Evolutionary conservation across 2,113 vertebrate species (phyloP).

Genomic region (Phaethornis superciliosus): DNA sequence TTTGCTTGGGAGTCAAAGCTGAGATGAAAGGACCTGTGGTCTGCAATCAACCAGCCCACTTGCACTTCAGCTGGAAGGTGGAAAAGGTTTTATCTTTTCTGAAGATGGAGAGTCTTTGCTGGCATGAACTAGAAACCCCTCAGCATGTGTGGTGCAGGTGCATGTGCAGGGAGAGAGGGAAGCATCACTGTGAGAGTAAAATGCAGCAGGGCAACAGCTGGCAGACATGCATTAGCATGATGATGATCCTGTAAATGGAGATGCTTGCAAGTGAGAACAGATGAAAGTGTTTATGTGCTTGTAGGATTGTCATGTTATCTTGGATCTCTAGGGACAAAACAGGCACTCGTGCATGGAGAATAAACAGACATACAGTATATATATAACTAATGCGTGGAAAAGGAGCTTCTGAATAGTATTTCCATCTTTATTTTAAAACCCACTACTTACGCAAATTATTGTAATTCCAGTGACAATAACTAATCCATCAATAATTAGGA

Average conservation of each 20-base stretch:
- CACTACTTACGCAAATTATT: conserved; percentile 60
- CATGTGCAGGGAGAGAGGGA: not conserved
- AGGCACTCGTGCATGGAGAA: conserved; percentile 36
- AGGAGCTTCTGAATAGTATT: conserved; percentile 16
- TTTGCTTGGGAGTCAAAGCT: not conserved
- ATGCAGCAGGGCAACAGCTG: not conserved
- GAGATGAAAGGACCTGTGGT: not conserved
- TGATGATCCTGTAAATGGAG: not conserved
- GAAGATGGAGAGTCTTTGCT: not conserved
- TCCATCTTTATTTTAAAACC: conserved; percentile 47
- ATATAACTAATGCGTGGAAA: conserved; percentile 44
- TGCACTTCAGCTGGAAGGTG: not conserved
- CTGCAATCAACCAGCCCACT: not conserved
- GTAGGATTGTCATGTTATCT: conserved; percentile 1
- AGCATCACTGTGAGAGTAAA: rapidly evolving
- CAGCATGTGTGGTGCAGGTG: rapidly evolving
- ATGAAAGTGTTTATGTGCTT: not conserved
- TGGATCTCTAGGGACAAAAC: conserved; percentile 40
- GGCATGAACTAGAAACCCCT: not conserved
- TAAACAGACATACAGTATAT: conserved; percentile 35
- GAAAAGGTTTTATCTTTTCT: not conserved
- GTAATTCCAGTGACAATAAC: conserved; percentile 56
- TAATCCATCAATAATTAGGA: conserved; percentile 67
- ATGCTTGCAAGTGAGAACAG: not conserved
- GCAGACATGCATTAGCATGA: not conserved